These are phyloP conservation scores for Eunapius fragilis DNA, from an alignment of 37 sponge, comb jelly and placozoan species.

Conservation along the genomic window DNA sequence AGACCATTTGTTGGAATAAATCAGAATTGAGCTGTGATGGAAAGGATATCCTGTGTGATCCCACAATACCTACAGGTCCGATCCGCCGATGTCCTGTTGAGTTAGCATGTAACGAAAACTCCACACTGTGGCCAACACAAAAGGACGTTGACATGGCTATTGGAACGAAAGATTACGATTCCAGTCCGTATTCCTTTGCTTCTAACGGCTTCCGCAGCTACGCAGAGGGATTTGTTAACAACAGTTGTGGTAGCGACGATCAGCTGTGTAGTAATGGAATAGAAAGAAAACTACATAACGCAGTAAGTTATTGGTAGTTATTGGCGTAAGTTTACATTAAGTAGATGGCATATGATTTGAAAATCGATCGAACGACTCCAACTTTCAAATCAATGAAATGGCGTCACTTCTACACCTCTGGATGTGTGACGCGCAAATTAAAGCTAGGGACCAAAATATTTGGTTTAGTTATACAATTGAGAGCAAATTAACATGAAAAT, in stretches of 20 bases:
- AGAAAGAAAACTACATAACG: not conserved
- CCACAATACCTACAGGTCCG: constrained; percentile 26
- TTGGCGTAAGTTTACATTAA: no score
- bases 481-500: no score
- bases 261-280: not conserved
- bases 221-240: not conserved
- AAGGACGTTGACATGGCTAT: not conserved
- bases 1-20: constrained; percentile 36
- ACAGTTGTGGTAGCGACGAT: not conserved
- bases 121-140: not conserved
- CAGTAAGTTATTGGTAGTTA: not conserved
- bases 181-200: not conserved
- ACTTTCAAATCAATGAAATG: no score
- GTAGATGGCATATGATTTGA: no score
- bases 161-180: not conserved
- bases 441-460: no score
- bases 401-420: no score
- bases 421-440: no score
- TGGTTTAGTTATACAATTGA: no score
- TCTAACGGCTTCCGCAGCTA: not conserved
- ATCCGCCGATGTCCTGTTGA: constrained; percentile 42
- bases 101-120: not conserved
- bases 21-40: not conserved
- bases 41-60: constrained; percentile 40
- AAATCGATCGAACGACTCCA: no score